Evolutionary conservation across 2,797 vertebrate species (phyloP), one percentile per base, ranked within the genome.

Genomic region (Kryptolebias ocellatus): DNA sequence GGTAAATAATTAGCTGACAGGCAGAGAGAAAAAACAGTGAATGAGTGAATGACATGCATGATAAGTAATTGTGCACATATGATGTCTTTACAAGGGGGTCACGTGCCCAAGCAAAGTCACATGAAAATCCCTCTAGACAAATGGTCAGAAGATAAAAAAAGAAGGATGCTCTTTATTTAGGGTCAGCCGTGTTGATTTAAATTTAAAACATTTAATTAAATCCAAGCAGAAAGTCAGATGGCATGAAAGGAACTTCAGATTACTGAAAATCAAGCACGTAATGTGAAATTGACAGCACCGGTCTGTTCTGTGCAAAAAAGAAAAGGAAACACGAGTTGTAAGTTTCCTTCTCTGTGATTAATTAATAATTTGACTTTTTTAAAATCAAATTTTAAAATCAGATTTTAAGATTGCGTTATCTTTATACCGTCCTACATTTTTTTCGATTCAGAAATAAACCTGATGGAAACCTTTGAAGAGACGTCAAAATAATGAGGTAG

Each of bases 1-100:
- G 17, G 28, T 72, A 58, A 79, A 79, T 67, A 74, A 73, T 50
- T 34, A 51, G 49, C 53, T 1, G 20, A 62, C 60, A 72, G 79
- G 34, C 76, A 79, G 18, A 47, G 37, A 49, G 52, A 70, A 45
- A 28, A 29, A 78, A 68, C 39, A 70, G 44, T 15, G 29, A 67
- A 68, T 29, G 45, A 76, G 45, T 55, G 61, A 79, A 60, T 78
- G 62, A 81, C 63, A 72, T 47, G 63, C 49, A 67, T 20, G 51
- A 0, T 4, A 39, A 37, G 50, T 46, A 64, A 50, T 68, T 67
- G 31, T 57, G 53, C 47, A 39, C 58, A 12, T 47, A 62, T 34
- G 20, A n/a, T 12, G 54, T 20, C 24, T 46, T 58, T 5, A 64
- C 51, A 53, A 60, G 42, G 45, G 20, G 31, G 67, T 72, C 72